Conservation (phyloP, 2,888 invertebrate species). For the Lysandra bellargus region DNA sequence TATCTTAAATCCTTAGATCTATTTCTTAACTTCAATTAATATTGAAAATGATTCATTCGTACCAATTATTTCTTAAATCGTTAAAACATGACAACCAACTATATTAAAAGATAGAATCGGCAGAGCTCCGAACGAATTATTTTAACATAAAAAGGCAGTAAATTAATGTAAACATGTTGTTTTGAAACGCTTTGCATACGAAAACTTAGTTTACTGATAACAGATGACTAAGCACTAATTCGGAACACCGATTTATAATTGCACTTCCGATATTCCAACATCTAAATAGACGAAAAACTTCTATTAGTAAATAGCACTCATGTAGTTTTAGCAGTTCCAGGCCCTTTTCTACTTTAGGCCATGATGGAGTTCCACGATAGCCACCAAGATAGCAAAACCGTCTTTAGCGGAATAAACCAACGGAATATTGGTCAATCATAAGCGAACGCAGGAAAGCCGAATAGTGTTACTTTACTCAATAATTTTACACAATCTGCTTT, state of each 20-base stretch:
- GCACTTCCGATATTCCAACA: background rate
- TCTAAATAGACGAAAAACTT: background rate
- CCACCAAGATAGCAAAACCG: no score
- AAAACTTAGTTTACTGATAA: background rate
- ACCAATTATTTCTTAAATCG: background rate
- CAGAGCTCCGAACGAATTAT: background rate
- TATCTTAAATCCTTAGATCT: background rate
- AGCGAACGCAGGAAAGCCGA: no score
- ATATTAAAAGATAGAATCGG: background rate
- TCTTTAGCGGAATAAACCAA: no score
- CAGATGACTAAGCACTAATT: background rate
- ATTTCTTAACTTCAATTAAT: no score
- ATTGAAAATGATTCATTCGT: background rate
- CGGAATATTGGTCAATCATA: no score
- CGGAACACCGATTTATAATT: background rate
- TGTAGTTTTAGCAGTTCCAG: background rate
- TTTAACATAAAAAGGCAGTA: background rate
- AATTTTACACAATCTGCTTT: no score
- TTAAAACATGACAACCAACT: background rate
- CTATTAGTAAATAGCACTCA: background rate
- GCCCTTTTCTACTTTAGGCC: background rate
- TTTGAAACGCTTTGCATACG: background rate
- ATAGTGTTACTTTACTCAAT: no score
- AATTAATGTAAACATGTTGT: conserved; percentile 9
- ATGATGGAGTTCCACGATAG: background rate